Conservation (phyloP, 2,113 vertebrate species). For the Sclerurus mexicanus region DNA sequence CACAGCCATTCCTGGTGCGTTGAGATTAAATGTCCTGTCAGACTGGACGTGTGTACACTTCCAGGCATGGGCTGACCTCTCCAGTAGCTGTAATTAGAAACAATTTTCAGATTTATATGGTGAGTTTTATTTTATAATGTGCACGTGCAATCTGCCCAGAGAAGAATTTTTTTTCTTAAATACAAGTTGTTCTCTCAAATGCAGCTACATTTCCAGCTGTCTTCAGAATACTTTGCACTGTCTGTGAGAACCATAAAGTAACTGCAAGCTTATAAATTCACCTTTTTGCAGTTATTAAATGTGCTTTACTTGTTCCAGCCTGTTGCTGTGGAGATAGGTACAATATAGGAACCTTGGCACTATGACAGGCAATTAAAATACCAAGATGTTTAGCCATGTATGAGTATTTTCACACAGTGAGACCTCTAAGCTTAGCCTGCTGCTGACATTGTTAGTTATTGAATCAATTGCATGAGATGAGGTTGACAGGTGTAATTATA, state of each 20-base stretch:
- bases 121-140: not conserved
- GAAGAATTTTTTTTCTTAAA: not conserved
- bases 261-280: conserved; percentile 41
- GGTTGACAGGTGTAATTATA: conserved; percentile 90
- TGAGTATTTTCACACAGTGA: conserved; percentile 80
- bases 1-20: not conserved
- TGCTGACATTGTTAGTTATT: conserved; percentile 78
- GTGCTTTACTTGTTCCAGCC: conserved; percentile 59
- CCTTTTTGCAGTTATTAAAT: conserved; percentile 58
- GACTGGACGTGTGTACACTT: not conserved
- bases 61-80: conserved; percentile 39
- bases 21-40: conserved; percentile 51
- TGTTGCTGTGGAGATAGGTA: conserved; percentile 75
- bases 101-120: conserved; percentile 21
- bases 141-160: not conserved
- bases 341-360: conserved; percentile 69
- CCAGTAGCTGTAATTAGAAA: conserved; percentile 47
- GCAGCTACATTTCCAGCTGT: not conserved
- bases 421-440: conserved; percentile 74
- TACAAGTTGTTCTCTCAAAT: not conserved
- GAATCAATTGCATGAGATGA: conserved; percentile 85
- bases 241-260: conserved; percentile 18
- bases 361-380: conserved; percentile 83
- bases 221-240: not conserved
- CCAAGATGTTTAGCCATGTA: conserved; percentile 79